These are phyloP conservation scores for Lutjanus campechanus DNA, from an alignment of 2,797 vertebrate species.

Conservation along the genomic window DNA sequence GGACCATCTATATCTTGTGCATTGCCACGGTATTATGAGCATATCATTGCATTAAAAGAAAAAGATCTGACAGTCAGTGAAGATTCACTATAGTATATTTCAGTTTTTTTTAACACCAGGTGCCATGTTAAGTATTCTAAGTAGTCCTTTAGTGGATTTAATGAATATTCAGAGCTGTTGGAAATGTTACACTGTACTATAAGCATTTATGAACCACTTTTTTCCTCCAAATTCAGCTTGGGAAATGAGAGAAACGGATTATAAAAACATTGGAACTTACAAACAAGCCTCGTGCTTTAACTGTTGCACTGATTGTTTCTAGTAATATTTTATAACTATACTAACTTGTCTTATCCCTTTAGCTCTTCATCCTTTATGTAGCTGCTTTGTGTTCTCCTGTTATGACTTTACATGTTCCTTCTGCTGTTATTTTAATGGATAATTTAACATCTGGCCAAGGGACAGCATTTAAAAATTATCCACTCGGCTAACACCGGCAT, in stretches of 20 bases:
- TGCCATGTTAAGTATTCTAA: background rate
- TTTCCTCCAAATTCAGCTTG: background rate
- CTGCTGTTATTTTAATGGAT: slow-evolving; percentile 5
- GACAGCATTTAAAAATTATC: slow-evolving; percentile 6
- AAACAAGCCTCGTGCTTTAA: background rate
- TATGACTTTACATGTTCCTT: background rate
- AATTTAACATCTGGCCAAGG: slow-evolving; percentile 13
- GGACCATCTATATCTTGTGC: background rate
- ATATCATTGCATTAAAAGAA: slow-evolving; percentile 2
- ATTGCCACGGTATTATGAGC: background rate
- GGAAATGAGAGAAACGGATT: background rate
- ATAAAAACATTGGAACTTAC: too few species aligned
- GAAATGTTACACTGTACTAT: background rate
- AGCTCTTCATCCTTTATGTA: background rate
- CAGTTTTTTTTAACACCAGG: background rate
- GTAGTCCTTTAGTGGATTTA: background rate
- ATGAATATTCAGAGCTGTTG: background rate
- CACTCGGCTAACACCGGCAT: background rate
- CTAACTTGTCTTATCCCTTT: background rate
- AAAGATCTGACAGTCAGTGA: background rate
- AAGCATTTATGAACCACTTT: background rate
- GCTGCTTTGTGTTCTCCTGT: background rate
- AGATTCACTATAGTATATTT: background rate
- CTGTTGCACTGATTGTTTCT: background rate
- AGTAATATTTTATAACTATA: background rate